phyloP scores from a whole-genome alignment of 2,888 invertebrate genomes.

The Pammene fasciana region DNA sequence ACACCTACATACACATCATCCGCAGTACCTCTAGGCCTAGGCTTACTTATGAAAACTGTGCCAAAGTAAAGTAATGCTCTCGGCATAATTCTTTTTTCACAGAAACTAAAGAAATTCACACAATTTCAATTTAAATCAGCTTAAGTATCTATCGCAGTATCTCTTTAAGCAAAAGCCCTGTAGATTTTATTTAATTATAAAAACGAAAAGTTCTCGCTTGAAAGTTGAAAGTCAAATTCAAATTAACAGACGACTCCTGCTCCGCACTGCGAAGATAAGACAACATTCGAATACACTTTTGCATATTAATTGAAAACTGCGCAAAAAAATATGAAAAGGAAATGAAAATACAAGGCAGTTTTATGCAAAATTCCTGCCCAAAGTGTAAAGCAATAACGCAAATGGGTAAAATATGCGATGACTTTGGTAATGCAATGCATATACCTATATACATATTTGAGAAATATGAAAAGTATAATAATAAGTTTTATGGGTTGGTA shows the following conservation, averaged over 20 bases:
- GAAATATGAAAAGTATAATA: neutral
- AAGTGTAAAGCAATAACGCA: conserved; percentile 14
- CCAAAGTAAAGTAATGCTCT: no score
- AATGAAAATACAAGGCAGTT: conserved; percentile 12
- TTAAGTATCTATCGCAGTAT: neutral
- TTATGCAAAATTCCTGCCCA: conserved; percentile 1
- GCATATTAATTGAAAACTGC: conserved; percentile 64
- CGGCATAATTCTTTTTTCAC: no score
- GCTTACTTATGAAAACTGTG: no score
- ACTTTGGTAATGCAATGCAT: neutral
- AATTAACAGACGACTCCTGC: conserved; percentile 45
- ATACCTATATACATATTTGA: neutral
- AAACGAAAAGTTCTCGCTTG: conserved; percentile 23
- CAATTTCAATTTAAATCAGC: no score
- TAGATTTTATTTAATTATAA: conserved; percentile 15
- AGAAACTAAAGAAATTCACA: no score
- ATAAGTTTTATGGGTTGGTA: no score
- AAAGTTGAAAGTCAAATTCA: conserved; percentile 37
- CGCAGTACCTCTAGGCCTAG: no score
- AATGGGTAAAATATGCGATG: conserved; percentile 14
- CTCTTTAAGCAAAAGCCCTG: neutral
- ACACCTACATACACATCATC: no score
- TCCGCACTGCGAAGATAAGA: conserved; percentile 53
- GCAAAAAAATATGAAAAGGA: conserved; percentile 43
- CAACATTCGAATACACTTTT: conserved; percentile 61